Base-by-base conservation (phyloP, 2,113 vertebrate genomes). In the Acanthisitta chloris region DNA sequence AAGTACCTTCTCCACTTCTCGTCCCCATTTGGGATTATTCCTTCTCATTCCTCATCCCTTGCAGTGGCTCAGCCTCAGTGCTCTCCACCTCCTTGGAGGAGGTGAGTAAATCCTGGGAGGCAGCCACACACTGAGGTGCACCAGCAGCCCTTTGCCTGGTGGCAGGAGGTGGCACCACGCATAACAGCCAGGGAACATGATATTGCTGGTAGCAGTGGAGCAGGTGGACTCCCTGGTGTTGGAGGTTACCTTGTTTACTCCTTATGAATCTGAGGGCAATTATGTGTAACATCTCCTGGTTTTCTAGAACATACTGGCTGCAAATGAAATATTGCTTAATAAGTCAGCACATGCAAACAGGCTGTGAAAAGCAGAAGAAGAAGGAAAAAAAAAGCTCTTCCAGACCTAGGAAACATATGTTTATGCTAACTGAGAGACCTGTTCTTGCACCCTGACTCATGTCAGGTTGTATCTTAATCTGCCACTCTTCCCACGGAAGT, bases 401-500 rank as follows among this genome's bases (percentile, higher is more conserved):
- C 80, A 95, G 86, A 74, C 81, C 69, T 83, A 24, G 72, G 21
- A 94, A 96, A 58, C 91, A 89, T 96, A 95, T 92, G 96, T 82
- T 91, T 91, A 66, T 80, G 34, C 61, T 81, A 79, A 79, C 90
- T 58, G 87, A 91, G 89, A 94, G 95, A 94, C 70, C 73, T 79
- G 78, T 95, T 96, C 86, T 92, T 92, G 73, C 89, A 87, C 81
- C 87, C 78, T 85, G 66, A 48, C 36, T 76, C 5, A 6, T 0
- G 1, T 29, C 0, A 0, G 64, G 58, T 66, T 43, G 67, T 54
- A 14, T 77, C 84, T 77, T 81, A 88, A 67, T 92, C 92, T 88
- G 51, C 57, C 43, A 79, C 40, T 59, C 86, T 93, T 90, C 88
- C 82, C 67, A 81, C 20, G 0, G 31, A 64, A 90, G 42, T 67